Evolutionary conservation across 2,888 invertebrate species (phyloP).

Genomic region (Nemotelus nigrinus): DNA sequence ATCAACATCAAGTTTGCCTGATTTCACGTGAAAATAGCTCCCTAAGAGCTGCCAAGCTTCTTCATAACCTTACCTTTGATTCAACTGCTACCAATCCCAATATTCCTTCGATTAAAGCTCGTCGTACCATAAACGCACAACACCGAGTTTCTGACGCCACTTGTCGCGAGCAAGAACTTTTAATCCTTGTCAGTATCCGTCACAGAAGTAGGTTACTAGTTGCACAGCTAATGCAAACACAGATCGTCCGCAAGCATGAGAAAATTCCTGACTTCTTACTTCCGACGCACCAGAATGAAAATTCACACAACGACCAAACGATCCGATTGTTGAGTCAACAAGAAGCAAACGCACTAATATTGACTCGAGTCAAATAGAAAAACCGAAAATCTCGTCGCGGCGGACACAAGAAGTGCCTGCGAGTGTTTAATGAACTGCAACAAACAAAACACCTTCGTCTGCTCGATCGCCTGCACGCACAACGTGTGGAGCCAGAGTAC

Average conservation of each 20-base stretch:
- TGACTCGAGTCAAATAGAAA: slow-evolving; percentile 9
- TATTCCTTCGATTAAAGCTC: background rate
- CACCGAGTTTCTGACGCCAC: too few relatives aligned
- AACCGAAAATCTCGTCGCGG: background rate
- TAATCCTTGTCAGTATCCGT: slow-evolving; percentile 25
- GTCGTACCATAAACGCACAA: too few relatives aligned
- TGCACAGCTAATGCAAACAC: background rate
- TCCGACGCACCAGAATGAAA: slow-evolving; percentile 6
- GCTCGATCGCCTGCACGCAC: background rate
- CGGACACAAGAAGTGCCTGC: background rate
- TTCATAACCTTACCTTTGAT: background rate
- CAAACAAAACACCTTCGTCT: background rate
- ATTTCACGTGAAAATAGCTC: too few relatives aligned
- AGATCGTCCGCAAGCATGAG: background rate
- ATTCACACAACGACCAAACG: slow-evolving; percentile 1
- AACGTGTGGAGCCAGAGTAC: background rate
- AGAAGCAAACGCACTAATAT: slow-evolving; percentile 3
- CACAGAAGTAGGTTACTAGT: slow-evolving; percentile 21
- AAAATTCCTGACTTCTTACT: slow-evolving; percentile 17
- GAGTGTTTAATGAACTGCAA: slow-evolving; percentile 32
- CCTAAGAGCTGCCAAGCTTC: too few relatives aligned
- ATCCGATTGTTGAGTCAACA: slow-evolving; percentile 5
- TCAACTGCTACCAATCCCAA: background rate
- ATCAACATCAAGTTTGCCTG: too few relatives aligned
- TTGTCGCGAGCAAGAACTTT: background rate